Base-by-base conservation (phyloP, 2,888 invertebrate genomes). In the Chrysomela aeneicollis region DNA sequence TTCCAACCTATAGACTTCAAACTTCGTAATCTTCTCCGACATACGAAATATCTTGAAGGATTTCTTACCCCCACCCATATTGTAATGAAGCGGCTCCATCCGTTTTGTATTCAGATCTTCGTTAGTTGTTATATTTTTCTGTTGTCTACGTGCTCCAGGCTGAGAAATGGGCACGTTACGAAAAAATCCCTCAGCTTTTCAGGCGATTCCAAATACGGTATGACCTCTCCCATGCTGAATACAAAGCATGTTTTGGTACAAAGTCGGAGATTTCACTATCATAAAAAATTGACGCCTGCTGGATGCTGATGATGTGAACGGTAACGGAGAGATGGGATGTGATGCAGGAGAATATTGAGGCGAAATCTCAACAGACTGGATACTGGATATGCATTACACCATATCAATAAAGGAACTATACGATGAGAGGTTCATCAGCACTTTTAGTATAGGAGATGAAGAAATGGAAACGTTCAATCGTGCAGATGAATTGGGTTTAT, bases 61-160 rank as follows among this genome's bases (percentile, higher is more conserved):
- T 42, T 42, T 15, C 42, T 15, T 15, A 4, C 42, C 12, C n/a
- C 6, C 42, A 42, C 42, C 4, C 6, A 15, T 42, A 42, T 42
- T 42, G 4, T 42, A 42, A 42, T 15, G 12, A 3, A 42, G n/a
- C 6, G 42, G n/a, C 2, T 10, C 8, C 15, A 42, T 12, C 42
- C 42, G 12, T n/a, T 42, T 59, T 50, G 35, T 57, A 57, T 57
- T 57, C 57, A 30, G 46, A 46, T 46, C 57, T 57, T 46, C 26
- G 57, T 57, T 57, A 17, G 46, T 6, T 57, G 37, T 57, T 57
- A 57, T 57, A 46, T 57, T 46, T 55, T 55, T 55, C 35, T 46
- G 42, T 26, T 18, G 19, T 46, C 22, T 57, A 57, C 57, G 57
- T 46, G 57, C 47, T 57, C 30, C 57, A 46, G 15, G 57, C 57